phyloP scores from a whole-genome alignment of 2,888 invertebrate species.

The Elmis aenea region DNA sequence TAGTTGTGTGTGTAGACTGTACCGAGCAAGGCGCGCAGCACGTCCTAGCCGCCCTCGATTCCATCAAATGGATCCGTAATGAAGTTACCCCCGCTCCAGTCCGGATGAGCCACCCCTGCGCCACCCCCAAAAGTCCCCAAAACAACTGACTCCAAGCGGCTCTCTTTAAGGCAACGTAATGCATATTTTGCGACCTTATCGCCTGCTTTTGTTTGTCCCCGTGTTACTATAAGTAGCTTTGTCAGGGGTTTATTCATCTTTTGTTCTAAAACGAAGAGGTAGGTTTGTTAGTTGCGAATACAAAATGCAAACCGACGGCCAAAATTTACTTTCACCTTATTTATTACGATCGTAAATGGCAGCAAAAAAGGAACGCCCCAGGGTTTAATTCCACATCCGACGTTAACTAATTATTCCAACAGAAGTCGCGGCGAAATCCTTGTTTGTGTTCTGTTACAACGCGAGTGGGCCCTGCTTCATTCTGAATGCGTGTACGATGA shows the following conservation, averaged over 20 bases:
- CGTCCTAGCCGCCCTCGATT: slow-evolving; percentile 51
- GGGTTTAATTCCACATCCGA: too few relatives aligned
- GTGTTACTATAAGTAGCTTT: slow-evolving; percentile 30
- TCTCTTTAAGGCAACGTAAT: slow-evolving; percentile 43
- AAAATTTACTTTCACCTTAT: too few relatives aligned
- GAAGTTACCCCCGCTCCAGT: slow-evolving; percentile 55
- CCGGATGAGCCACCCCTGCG: slow-evolving; percentile 27
- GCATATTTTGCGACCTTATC: slow-evolving; percentile 43
- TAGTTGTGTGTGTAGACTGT: slow-evolving; percentile 28
- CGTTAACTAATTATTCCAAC: too few relatives aligned
- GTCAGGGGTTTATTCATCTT: slow-evolving; percentile 26
- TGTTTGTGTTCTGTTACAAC: too few relatives aligned
- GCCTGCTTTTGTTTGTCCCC: slow-evolving; percentile 39
- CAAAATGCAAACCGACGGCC: too few relatives aligned
- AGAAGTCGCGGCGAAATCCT: too few relatives aligned
- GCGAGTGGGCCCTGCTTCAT: too few relatives aligned
- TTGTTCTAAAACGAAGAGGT: slow-evolving; percentile 16
- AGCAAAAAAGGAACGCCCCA: too few relatives aligned
- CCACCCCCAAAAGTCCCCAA: slow-evolving; percentile 27
- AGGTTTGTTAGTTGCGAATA: too few relatives aligned
- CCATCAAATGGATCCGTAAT: slow-evolving; percentile 78
- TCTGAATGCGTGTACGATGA: too few relatives aligned
- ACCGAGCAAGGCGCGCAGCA: slow-evolving; percentile 37
- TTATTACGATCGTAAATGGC: too few relatives aligned
- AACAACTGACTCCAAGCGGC: slow-evolving; percentile 33